Percentiles rank a stretch among this genome's conserved stretches.
These are phyloP conservation scores for Nemotelus nigrinus DNA, from an alignment of 2,888 invertebrate species.

Conservation along the genomic window DNA sequence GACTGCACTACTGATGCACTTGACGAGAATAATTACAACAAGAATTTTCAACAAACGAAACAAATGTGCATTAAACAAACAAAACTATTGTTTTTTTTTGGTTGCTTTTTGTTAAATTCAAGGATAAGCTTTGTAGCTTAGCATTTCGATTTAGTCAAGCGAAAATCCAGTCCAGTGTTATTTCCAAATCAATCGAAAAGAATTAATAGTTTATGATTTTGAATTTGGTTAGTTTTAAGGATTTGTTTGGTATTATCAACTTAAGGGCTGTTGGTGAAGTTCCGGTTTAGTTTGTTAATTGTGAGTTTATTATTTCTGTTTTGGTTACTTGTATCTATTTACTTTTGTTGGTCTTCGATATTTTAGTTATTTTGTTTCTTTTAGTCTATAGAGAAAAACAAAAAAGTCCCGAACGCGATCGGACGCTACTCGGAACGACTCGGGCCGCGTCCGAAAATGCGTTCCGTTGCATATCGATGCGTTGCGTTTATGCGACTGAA, in stretches of 20 bases:
- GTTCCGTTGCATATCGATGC: slow-evolving; percentile 67
- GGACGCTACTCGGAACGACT: slow-evolving; percentile 66
- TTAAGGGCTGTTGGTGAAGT: slow-evolving; percentile 12
- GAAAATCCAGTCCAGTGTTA: too few relatives aligned
- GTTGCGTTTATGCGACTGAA: slow-evolving; percentile 66
- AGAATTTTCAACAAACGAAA: slow-evolving; percentile 21
- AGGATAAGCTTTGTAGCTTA: not conserved
- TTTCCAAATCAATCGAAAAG: too few relatives aligned
- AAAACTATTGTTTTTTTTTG: slow-evolving; percentile 16
- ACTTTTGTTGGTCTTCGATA: slow-evolving; percentile 57
- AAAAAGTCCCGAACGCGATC: slow-evolving; percentile 61
- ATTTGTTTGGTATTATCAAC: slow-evolving; percentile 20
- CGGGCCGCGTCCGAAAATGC: slow-evolving; percentile 67
- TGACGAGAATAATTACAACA: slow-evolving; percentile 18
- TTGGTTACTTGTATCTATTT: slow-evolving; percentile 37
- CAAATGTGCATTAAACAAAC: slow-evolving; percentile 30
- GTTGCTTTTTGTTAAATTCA: not conserved
- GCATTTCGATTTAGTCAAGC: not conserved
- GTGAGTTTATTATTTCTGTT: slow-evolving; percentile 29
- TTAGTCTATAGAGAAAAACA: slow-evolving; percentile 45
- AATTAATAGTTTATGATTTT: not conserved
- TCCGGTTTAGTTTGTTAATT: not conserved
- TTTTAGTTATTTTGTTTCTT: slow-evolving; percentile 41
- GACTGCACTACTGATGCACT: slow-evolving; percentile 13
- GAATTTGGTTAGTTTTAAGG: slow-evolving; percentile 41